Conservation (phyloP, 2,113 vertebrate genomes). For the Barnardius zonarius region DNA sequence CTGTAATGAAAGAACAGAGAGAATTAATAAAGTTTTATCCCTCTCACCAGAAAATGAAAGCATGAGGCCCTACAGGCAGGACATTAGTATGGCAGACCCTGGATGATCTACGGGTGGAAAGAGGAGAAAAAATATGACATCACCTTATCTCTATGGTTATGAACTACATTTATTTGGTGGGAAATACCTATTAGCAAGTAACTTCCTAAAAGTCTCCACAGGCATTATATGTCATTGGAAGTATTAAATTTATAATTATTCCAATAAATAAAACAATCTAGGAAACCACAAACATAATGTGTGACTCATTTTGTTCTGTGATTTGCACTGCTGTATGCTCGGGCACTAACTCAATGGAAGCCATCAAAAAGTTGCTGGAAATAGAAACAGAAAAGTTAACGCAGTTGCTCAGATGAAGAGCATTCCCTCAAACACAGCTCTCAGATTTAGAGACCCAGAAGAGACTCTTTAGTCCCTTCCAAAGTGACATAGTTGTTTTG, state of each 20-base stretch:
- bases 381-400: background rate
- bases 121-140: background rate
- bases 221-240: conserved; percentile 19
- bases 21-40: background rate
- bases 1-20: background rate
- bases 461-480: background rate
- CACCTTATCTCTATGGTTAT: background rate
- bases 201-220: background rate
- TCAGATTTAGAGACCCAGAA: background rate
- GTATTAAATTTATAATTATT: conserved; percentile 16
- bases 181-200: background rate
- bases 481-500: background rate
- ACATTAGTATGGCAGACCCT: background rate
- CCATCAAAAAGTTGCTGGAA: background rate
- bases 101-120: background rate
- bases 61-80: background rate
- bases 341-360: background rate
- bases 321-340: background rate
- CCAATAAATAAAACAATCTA: background rate
- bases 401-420: background rate
- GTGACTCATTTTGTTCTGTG: background rate
- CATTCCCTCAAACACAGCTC: background rate
- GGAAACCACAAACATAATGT: background rate
- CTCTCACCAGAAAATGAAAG: background rate
- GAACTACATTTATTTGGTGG: background rate